Conservation (phyloP, 2,888 invertebrate genomes). For the Leptothorax acervorum region DNA sequence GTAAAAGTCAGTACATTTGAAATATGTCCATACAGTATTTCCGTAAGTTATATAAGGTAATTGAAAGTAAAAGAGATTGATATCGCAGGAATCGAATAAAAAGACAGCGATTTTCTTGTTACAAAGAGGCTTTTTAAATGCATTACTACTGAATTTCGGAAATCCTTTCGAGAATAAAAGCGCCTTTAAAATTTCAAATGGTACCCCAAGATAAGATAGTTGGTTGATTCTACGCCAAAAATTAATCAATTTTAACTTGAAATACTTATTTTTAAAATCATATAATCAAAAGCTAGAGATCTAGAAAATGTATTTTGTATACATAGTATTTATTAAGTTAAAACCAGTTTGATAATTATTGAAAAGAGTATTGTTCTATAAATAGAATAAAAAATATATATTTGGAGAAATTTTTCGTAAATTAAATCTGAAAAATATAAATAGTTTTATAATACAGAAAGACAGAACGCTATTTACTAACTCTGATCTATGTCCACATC, state of each 20-base stretch:
- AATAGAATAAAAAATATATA: constrained; percentile 12
- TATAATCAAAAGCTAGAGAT: not conserved
- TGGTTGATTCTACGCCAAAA: not conserved
- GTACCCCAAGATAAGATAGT: not conserved
- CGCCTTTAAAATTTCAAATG: not conserved
- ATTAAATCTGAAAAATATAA: constrained; percentile 10
- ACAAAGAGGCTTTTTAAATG: not conserved
- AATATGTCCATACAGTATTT: not conserved
- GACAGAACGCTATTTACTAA: not conserved
- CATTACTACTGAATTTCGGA: not conserved
- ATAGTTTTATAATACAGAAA: not conserved
- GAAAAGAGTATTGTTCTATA: not conserved
- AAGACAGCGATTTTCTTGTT: not conserved
- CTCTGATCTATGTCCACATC: constrained; percentile 25
- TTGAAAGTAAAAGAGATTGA: not conserved
- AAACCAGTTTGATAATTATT: not conserved
- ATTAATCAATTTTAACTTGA: not conserved
- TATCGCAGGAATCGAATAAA: not conserved
- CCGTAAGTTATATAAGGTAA: not conserved
- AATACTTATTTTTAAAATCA: not conserved
- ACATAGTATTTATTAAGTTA: constrained; percentile 32
- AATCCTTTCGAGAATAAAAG: not conserved
- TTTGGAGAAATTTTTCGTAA: not conserved
- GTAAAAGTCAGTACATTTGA: not conserved
- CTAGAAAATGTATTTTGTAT: not conserved